Evolutionary conservation across 2,888 invertebrate species (phyloP), one percentile per base, ranked within the genome.

Genomic region (Buathra laborator): DNA sequence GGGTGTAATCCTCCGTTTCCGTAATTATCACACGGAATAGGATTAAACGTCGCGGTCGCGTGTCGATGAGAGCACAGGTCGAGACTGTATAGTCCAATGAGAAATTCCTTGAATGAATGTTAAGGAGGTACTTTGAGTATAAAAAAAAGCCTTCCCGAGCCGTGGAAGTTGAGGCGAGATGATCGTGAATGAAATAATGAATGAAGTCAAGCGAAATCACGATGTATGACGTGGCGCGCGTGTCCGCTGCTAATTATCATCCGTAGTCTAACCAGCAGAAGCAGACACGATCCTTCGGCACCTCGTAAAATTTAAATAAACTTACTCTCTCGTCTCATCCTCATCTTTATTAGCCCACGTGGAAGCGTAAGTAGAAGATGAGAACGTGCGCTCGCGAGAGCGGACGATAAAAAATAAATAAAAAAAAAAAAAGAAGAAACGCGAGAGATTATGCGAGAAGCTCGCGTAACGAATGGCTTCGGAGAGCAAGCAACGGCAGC

Each of bases 271-370:
- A 83, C 84, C 84, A 82, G 76, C 83, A 66, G 29, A 62, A 62
- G 62, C 84, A 75, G 79, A 84, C 84, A 84, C 82, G 82, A 80
- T 86, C 70, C 86, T 67, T 82, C 83, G 86, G 84, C 86, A 80
- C 84, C 87, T 87, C 87, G 87, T 87, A 86, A 87, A 87, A 87
- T 87, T 87, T 86, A 86, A 87, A 87, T 87, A 87, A 86, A 86
- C 86, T 86, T 83, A 85, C 86, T 67, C 83, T 68, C 84, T 62
- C 62, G 62, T 32, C 82, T 86, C 86, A 81, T 86, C 81, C 81
- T 86, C 86, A 78, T 80, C 78, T 86, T 86, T 87, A 87, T 86
- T 86, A 84, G 85, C 83, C 84, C 76, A 83, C 72, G 68, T 79
- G 79, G 79, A 46, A 2, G 77, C 44, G 32, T 48, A 51, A 59